Evolutionary conservation across 2,113 vertebrate genomes (phyloP).

Genomic region (Hystrix cristata): DNA sequence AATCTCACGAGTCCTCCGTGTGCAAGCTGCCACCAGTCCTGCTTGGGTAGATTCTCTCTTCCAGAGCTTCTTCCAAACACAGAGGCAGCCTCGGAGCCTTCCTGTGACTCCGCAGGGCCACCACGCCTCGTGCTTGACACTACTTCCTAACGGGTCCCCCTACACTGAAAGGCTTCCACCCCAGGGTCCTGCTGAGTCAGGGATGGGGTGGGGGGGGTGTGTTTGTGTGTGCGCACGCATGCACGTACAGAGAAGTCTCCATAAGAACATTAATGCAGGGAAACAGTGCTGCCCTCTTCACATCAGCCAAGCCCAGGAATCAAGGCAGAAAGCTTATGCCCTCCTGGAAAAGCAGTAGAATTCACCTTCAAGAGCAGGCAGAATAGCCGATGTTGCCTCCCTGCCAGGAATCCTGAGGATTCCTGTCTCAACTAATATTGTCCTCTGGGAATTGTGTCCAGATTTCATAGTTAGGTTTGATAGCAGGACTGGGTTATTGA

Average conservation of each 20-base stretch:
- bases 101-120: background rate
- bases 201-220: background rate
- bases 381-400: background rate
- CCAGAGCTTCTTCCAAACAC: slow-evolving; percentile 7
- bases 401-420: slow-evolving; percentile 55
- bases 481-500: slow-evolving; percentile 42
- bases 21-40: slow-evolving; percentile 35
- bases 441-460: slow-evolving; percentile 33
- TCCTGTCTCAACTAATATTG: slow-evolving; percentile 4
- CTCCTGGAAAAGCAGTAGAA: slow-evolving; percentile 12
- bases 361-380: background rate
- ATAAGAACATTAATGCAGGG: background rate
- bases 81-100: background rate
- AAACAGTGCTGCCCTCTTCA: background rate
- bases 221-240: background rate
- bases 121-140: background rate
- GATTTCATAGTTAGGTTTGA: slow-evolving; percentile 34
- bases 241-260: background rate
- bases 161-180: background rate
- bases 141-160: background rate
- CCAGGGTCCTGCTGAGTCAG: background rate
- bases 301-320: background rate
- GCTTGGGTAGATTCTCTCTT: background rate
- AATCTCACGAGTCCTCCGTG: background rate
- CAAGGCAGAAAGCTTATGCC: background rate